phyloP scores from a whole-genome alignment of 2,888 invertebrate species.

The Pseudanteris insignis region DNA sequence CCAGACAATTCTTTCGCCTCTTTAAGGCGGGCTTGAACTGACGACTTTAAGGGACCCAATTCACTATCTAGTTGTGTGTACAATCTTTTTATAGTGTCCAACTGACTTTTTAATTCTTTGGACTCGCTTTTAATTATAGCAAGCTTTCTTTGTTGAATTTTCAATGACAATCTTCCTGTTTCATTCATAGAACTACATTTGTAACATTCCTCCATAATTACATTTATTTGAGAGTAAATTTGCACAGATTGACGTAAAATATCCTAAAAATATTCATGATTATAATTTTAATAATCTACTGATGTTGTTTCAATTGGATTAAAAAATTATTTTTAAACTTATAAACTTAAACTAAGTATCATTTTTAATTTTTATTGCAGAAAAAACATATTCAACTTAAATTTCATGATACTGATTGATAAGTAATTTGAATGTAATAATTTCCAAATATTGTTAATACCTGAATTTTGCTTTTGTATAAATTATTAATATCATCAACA shows the following conservation, averaged over 20 bases:
- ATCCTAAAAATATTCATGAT: too few relatives aligned
- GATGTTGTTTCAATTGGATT: too few relatives aligned
- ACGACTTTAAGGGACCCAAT: conserved; percentile 60
- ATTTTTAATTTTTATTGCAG: too few relatives aligned
- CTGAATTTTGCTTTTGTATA: conserved; percentile 49
- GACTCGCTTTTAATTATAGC: conserved; percentile 58
- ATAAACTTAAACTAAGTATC: too few relatives aligned
- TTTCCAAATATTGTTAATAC: conserved; percentile 47
- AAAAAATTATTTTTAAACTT: too few relatives aligned
- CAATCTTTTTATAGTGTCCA: conserved; percentile 56
- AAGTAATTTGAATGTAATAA: too few relatives aligned
- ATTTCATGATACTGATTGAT: too few relatives aligned
- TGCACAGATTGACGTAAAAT: conserved; percentile 54
- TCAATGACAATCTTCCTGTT: conserved; percentile 51
- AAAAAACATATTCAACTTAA: too few relatives aligned
- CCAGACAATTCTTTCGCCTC: conserved; percentile 71
- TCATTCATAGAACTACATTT: conserved; percentile 49
- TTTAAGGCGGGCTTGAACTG: conserved; percentile 68
- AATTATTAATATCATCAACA: conserved; percentile 54
- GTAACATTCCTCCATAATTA: conserved; percentile 53
- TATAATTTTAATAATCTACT: too few relatives aligned
- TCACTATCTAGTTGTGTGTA: conserved; percentile 58
- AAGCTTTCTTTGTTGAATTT: conserved; percentile 46
- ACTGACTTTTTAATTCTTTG: conserved; percentile 55
- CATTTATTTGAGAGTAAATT: conserved; percentile 55